Evolutionary conservation across 2,888 invertebrate species (phyloP).

Genomic region (Allygus modestus): DNA sequence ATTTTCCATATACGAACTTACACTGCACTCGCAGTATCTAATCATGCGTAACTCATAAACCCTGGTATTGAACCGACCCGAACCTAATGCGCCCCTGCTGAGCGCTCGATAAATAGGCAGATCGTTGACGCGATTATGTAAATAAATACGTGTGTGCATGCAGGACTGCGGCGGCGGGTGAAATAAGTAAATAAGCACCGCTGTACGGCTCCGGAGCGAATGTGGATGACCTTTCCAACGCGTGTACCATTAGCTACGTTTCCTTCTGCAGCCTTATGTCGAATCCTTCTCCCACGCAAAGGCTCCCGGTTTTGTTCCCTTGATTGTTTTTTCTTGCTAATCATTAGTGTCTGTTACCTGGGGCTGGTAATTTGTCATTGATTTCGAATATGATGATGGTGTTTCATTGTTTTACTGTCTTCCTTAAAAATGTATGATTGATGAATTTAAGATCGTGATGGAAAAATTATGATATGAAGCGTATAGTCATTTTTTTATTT

Average conservation of each 20-base stretch:
- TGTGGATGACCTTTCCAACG: neutral
- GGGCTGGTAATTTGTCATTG: too few relatives aligned
- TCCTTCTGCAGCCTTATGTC: slow-evolving; percentile 16
- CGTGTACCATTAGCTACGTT: neutral
- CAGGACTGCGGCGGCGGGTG: neutral
- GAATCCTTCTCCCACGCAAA: neutral
- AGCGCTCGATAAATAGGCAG: neutral
- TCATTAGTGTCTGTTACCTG: too few relatives aligned
- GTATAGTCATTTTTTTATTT: too few relatives aligned
- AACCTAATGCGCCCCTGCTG: slow-evolving; percentile 1
- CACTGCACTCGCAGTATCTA: too few relatives aligned
- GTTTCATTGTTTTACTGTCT: too few relatives aligned
- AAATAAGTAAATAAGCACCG: neutral
- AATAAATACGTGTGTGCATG: slow-evolving; percentile 18
- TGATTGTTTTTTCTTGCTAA: too few relatives aligned
- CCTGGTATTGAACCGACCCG: neutral
- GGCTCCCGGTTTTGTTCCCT: neutral
- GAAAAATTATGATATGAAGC: too few relatives aligned
- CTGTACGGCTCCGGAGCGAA: neutral
- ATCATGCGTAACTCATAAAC: too few relatives aligned
- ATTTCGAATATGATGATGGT: too few relatives aligned
- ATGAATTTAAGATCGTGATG: too few relatives aligned
- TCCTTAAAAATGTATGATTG: too few relatives aligned
- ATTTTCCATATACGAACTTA: too few relatives aligned
- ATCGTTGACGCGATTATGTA: slow-evolving; percentile 44